Conservation (phyloP, 2,888 invertebrate genomes). For the Drepanosiphum platanoidis region DNA sequence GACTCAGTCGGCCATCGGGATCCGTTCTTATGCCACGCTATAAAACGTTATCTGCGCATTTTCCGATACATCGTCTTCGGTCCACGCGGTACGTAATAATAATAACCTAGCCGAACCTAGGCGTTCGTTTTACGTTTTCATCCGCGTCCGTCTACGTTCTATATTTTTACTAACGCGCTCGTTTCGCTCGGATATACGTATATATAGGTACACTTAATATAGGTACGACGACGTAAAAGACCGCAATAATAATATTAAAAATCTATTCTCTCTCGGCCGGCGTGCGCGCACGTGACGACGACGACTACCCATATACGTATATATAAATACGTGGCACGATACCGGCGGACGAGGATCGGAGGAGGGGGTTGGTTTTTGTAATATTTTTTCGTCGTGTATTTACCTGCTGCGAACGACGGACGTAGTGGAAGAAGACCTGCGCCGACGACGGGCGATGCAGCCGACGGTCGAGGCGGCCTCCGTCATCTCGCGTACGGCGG, state of each 20-base stretch:
- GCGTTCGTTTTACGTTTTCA: constrained; percentile 18
- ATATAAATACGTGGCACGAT: no score
- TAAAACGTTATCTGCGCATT: constrained; percentile 19
- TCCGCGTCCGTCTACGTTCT: not conserved
- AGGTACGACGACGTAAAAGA: not conserved
- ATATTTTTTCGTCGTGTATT: not conserved
- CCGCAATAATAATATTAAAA: not conserved
- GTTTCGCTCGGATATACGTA: not conserved
- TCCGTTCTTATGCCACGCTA: not conserved
- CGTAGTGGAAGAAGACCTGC: constrained; percentile 44
- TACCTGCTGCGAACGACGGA: constrained; percentile 51
- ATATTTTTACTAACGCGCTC: constrained; percentile 1
- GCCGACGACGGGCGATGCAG: constrained; percentile 1
- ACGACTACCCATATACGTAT: no score
- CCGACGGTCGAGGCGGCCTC: not conserved
- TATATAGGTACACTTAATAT: not conserved
- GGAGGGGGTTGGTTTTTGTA: not conserved
- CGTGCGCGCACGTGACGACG: not conserved
- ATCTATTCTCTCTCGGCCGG: not conserved
- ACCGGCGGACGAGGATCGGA: not conserved
- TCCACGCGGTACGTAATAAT: not conserved
- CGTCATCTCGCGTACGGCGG: constrained; percentile 46
- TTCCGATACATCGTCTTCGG: not conserved
- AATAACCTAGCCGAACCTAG: not conserved
- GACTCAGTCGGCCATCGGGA: not conserved